Conservation (phyloP, 2,888 invertebrate genomes). For the Sarcophaga variegata region DNA sequence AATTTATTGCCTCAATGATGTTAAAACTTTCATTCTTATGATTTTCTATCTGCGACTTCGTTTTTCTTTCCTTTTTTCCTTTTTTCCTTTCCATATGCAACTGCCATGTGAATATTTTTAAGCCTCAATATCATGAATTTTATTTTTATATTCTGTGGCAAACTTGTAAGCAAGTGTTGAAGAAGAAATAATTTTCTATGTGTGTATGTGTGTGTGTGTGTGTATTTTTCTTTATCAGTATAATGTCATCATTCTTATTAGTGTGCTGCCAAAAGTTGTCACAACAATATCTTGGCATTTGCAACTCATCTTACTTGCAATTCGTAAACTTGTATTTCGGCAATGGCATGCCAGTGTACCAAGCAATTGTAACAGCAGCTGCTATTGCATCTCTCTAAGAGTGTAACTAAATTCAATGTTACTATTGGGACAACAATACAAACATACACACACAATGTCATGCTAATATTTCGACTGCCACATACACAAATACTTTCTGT, state of each 20-base stretch:
- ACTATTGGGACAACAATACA: too few species aligned
- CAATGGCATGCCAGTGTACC: conserved; percentile 3
- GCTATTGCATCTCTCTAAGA: conserved; percentile 17
- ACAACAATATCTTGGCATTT: conserved; percentile 56
- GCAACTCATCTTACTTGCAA: conserved; percentile 11
- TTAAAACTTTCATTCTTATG: conserved; percentile 38
- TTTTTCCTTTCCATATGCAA: not conserved
- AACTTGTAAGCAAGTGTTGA: not conserved
- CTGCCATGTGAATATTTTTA: conserved; percentile 23
- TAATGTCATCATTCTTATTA: conserved; percentile 41
- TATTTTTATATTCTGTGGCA: not conserved
- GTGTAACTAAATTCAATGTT: too few species aligned
- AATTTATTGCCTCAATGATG: conserved; percentile 59
- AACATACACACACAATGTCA: too few species aligned
- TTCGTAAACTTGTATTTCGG: not conserved
- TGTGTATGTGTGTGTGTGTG: not conserved
- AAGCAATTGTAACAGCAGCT: conserved; percentile 50
- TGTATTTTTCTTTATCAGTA: conserved; percentile 9
- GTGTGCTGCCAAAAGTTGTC: conserved; percentile 62
- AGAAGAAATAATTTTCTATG: not conserved
- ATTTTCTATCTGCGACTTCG: not conserved
- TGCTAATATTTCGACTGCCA: too few species aligned
- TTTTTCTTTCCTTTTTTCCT: not conserved
- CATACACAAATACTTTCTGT: too few species aligned
- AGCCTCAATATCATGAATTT: conserved; percentile 2